A percentile compares a stretch with the other conserved stretches of the same genome.
Evolutionary conservation across 2,888 invertebrate genomes (phyloP).

Genomic region (Rapana venosa): DNA sequence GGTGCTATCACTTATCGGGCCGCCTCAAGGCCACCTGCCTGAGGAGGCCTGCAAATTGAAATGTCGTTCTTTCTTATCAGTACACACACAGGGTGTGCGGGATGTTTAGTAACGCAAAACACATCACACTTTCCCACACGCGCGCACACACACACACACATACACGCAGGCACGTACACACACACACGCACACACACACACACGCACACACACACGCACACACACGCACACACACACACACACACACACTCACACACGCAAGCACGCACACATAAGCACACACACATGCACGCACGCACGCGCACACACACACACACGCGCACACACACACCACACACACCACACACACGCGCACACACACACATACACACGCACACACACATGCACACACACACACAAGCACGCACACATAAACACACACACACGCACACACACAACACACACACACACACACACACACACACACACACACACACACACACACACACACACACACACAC

Average conservation of each 20-base stretch:
- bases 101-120: neutral
- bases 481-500: neutral
- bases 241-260: conserved; percentile 27
- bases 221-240: neutral
- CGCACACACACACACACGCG: conserved; percentile 18
- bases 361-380: conserved; percentile 19
- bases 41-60: neutral
- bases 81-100: neutral
- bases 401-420: neutral
- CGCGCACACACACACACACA: neutral
- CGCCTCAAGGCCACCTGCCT: neutral
- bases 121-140: neutral
- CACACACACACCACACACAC: neutral
- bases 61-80: neutral
- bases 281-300: neutral
- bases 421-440: neutral
- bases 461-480: neutral
- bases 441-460: neutral
- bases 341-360: neutral
- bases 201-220: neutral
- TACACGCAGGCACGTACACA: neutral
- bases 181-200: neutral
- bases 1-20: neutral
- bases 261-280: neutral
- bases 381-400: neutral